Conservation (phyloP, 2,888 invertebrate species). For the Meteorus cinctellus region DNA sequence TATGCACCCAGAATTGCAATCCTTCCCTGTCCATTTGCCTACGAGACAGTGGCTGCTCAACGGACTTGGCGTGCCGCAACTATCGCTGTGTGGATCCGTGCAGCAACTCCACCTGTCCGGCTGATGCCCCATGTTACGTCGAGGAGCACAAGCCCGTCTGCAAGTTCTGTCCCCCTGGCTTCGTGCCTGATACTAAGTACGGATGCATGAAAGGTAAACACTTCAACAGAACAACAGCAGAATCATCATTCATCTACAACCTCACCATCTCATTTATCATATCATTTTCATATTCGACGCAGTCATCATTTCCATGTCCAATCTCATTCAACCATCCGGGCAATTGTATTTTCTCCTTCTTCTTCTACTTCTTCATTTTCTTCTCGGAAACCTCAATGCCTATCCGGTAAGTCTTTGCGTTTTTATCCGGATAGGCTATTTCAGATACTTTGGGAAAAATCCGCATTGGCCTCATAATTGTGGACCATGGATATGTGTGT, state of each 20-base stretch:
- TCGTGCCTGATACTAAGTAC: conserved; percentile 91
- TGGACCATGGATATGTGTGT: conserved; percentile 6
- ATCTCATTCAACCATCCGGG: conserved; percentile 31
- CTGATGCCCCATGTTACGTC: conserved; percentile 91
- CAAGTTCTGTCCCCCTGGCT: conserved; percentile 96
- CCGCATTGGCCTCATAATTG: background rate
- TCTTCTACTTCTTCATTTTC: conserved; percentile 24
- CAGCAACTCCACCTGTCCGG: conserved; percentile 87
- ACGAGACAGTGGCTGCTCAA: conserved; percentile 91
- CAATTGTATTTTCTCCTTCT: conserved; percentile 31
- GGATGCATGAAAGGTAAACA: conserved; percentile 97
- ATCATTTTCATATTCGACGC: conserved; percentile 32
- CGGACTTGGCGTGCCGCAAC: conserved; percentile 88
- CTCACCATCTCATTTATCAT: conserved; percentile 28
- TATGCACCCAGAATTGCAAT: conserved; percentile 90
- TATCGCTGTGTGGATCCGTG: conserved; percentile 95
- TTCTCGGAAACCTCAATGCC: background rate
- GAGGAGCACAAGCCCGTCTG: conserved; percentile 96
- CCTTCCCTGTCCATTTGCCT: conserved; percentile 91
- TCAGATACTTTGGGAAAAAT: conserved; percentile 13
- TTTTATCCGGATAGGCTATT: conserved; percentile 11
- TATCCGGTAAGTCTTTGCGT: background rate
- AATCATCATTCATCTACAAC: conserved; percentile 33
- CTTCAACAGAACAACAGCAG: conserved; percentile 55
- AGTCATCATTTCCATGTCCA: conserved; percentile 34